Conservation (phyloP, 2,113 vertebrate genomes). For the Struthio camelus region DNA sequence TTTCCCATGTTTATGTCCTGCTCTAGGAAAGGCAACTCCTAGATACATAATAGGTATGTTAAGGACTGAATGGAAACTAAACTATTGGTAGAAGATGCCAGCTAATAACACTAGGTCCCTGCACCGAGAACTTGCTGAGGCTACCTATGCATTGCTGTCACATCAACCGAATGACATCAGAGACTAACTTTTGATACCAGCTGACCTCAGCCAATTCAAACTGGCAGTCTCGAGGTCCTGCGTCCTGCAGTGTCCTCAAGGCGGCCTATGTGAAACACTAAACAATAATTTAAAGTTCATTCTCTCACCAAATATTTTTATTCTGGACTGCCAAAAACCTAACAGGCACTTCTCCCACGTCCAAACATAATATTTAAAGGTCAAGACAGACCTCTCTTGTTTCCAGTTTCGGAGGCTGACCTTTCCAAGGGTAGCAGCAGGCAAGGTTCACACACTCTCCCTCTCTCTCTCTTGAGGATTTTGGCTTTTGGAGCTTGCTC, state of each 20-base stretch:
- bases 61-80: conserved; percentile 20
- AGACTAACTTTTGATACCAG: conserved; percentile 38
- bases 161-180: conserved; percentile 46
- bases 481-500: neutral
- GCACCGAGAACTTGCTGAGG: neutral
- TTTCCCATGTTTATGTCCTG: neutral
- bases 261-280: neutral
- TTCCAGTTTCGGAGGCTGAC: neutral
- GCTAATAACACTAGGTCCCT: neutral
- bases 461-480: neutral
- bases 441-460: neutral
- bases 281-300: neutral
- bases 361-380: conserved; percentile 34
- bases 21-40: neutral
- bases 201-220: conserved; percentile 17
- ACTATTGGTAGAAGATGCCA: neutral
- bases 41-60: neutral
- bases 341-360: neutral
- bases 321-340: neutral
- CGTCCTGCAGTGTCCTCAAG: neutral
- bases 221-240: neutral
- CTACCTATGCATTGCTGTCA: conserved; percentile 41
- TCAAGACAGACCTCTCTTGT: conserved; percentile 13
- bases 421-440: conserved; percentile 41
- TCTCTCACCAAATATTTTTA: neutral